phyloP scores from a whole-genome alignment of 1,140 invertebrate genomes.

The Maniola jurtina region DNA sequence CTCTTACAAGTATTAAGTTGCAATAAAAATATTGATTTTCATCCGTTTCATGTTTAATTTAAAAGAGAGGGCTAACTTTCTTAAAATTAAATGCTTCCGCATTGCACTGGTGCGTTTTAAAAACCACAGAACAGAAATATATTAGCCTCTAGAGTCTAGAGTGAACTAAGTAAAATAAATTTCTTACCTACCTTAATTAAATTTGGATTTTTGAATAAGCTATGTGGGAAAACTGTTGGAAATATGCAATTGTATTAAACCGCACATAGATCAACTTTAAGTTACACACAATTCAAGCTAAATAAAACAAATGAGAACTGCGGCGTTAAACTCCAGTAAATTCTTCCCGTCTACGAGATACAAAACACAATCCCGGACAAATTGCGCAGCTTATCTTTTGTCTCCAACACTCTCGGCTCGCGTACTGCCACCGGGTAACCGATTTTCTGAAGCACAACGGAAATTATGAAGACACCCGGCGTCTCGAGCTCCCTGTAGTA shows the following conservation, averaged over 20 bases:
- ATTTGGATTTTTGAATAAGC: neutral
- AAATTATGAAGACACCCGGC: slow-evolving; percentile 45
- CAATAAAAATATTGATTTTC: neutral
- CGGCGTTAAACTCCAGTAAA: slow-evolving; percentile 35
- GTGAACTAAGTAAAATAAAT: neutral
- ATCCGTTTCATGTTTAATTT: neutral
- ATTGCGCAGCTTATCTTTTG: slow-evolving; percentile 54
- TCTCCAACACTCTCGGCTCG: slow-evolving; percentile 45
- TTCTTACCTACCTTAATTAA: neutral
- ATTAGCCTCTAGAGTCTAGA: neutral
- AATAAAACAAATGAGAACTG: slow-evolving; percentile 19
- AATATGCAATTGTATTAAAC: neutral
- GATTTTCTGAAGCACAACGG: slow-evolving; percentile 44
- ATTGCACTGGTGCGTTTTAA: neutral
- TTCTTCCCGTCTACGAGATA: slow-evolving; percentile 37
- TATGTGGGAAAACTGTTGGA: neutral
- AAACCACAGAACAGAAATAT: neutral
- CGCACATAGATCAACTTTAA: slow-evolving; percentile 6
- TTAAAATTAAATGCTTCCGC: too few species aligned
- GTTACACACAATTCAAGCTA: slow-evolving; percentile 15
- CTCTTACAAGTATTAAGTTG: neutral
- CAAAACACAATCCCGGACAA: slow-evolving; percentile 46
- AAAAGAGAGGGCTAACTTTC: too few species aligned
- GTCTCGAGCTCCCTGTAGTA: slow-evolving; percentile 23
- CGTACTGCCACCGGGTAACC: slow-evolving; percentile 32